These are phyloP conservation scores for Platorchestia sp. DNA, from an alignment of 1,140 invertebrate genomes.

Conservation along the genomic window DNA sequence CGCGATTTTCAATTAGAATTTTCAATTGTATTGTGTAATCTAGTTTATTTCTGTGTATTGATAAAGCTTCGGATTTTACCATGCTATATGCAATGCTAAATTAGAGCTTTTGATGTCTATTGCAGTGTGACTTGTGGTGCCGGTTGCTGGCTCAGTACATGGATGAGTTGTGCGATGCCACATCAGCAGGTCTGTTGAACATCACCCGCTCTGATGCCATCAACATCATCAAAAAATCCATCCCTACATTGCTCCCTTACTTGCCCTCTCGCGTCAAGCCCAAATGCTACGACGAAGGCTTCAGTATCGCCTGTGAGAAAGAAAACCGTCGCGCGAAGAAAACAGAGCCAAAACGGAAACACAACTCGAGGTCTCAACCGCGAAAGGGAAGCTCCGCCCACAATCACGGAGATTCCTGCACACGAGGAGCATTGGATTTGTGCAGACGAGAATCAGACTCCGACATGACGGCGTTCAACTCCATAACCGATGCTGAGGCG, in stretches of 20 bases:
- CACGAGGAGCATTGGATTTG: no score
- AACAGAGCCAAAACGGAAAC: neutral
- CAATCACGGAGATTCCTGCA: no score
- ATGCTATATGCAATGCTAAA: no score
- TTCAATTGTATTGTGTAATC: no score
- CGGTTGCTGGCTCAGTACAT: neutral
- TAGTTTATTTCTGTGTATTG: no score
- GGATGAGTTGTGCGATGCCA: constrained; percentile 7
- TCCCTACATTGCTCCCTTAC: neutral
- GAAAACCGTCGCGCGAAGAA: neutral
- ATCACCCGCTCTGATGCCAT: neutral
- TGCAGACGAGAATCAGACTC: no score
- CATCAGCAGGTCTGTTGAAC: neutral
- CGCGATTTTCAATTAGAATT: no score
- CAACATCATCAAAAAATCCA: neutral
- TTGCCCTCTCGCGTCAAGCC: neutral
- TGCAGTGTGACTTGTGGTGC: neutral
- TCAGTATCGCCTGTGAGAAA: neutral
- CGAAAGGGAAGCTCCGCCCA: neutral
- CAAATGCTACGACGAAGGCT: neutral
- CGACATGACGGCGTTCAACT: neutral
- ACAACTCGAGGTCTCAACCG: neutral
- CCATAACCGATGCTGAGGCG: neutral
- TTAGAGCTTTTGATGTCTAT: neutral
- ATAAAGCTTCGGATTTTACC: no score